Conservation (phyloP, 2,797 vertebrate species). For the Leucoraja ocellata region DNA sequence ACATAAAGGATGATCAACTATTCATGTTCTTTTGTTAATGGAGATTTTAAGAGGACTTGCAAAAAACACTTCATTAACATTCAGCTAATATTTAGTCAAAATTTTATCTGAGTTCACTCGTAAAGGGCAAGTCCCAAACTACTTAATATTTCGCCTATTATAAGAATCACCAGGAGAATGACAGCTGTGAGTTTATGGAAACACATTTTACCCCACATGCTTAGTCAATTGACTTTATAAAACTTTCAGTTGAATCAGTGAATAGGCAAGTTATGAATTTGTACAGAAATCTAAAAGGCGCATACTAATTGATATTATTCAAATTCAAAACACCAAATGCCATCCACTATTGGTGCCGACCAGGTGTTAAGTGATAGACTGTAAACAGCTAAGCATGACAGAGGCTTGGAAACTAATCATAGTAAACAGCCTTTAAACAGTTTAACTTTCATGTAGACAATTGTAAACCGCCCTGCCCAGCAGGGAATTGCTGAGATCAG, state of each 20-base stretch:
- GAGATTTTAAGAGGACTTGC: no score
- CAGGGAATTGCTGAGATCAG: background rate
- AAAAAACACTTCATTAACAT: no score
- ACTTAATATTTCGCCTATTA: no score
- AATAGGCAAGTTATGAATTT: background rate
- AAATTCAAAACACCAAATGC: background rate
- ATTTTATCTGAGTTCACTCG: no score
- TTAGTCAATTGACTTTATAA: background rate
- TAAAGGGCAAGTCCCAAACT: no score
- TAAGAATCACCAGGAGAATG: no score
- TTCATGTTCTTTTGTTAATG: no score
- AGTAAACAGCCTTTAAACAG: background rate
- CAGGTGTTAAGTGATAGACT: background rate
- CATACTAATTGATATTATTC: background rate
- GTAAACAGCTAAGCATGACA: background rate
- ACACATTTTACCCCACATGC: background rate
- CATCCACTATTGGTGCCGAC: background rate
- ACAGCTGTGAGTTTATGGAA: background rate
- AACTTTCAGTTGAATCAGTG: background rate
- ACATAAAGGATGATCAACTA: no score
- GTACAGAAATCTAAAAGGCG: background rate
- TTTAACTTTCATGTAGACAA: background rate
- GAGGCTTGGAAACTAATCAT: background rate
- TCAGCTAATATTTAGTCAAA: no score
- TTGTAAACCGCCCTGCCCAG: background rate